Evolutionary conservation across 2,888 invertebrate species (phyloP), one percentile per base, ranked within the genome.

Genomic region (Aspidiotus destructor): DNA sequence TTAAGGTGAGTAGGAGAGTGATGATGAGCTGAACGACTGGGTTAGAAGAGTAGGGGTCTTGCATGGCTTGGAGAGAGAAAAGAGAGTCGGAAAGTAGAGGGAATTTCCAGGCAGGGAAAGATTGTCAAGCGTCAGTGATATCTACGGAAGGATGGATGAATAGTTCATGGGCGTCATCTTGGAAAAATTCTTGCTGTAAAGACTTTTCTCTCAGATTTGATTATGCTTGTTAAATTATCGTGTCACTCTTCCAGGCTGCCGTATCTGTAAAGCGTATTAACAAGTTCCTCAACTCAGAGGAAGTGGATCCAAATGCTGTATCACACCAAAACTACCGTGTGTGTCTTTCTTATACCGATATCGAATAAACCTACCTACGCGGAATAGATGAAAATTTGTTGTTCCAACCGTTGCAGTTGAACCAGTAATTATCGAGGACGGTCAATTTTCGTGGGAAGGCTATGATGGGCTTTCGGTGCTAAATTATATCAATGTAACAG

Each of bases 361-460:
- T 28, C 2, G 5, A 1, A 28, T 28, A 28, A 28, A 5, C 5
- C 28, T 28, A 28, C 28, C 28, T 3, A 28, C n/a, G n/a, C n/a
- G n/a, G 28, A 28, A 3, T 28, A 28, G 2, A 28, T 5, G 28
- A 28, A 28, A 28, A 28, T 28, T 28, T 41, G 11, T 63, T 62
- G 54, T 58, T 52, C 41, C 60, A 55, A 55, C 40, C 71, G 69
- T 77, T 78, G n/a, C 76, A 89, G 91, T 80, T 17, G 81, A 86
- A 78, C 88, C 92, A 2, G 80, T 97, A 72, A 80, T 86, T 13
- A 86, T 97, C 71, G 88, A 92, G 75, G 87, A 91, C 75, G 96
- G 92, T 0, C 84, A 81, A 69, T 98, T 98, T 79, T 80, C 88
- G 0, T 98, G 98, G 98, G 92, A 87, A 65, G 76, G 74, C 42